phyloP scores from a whole-genome alignment of 1,140 invertebrate species.

The Argopecten irradians region DNA sequence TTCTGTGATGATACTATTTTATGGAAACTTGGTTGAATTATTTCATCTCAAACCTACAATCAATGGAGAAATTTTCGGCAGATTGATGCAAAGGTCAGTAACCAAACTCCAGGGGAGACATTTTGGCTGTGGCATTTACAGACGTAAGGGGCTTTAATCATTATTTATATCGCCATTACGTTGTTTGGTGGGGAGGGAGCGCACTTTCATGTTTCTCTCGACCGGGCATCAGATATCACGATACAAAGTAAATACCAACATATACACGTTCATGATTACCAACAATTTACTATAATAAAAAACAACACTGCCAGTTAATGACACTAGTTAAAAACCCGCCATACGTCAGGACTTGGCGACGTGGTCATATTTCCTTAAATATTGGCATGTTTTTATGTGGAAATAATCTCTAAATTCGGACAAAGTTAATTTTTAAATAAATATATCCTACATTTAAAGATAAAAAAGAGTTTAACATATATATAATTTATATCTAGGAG shows the following conservation, averaged over 20 bases:
- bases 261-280: background rate
- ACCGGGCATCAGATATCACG: background rate
- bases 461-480: no score
- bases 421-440: no score
- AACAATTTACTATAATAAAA: conserved; percentile 24
- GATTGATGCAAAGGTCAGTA: background rate
- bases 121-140: background rate
- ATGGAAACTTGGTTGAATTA: conserved; percentile 1
- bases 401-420: no score
- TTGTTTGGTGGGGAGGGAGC: background rate
- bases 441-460: no score
- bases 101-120: background rate
- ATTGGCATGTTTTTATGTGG: background rate
- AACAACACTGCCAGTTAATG: background rate
- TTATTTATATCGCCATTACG: conserved; percentile 12
- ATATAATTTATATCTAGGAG: no score
- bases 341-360: background rate
- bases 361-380: background rate
- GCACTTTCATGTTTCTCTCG: conserved; percentile 12
- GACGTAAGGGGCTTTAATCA: background rate
- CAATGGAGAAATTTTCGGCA: background rate
- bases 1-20: background rate
- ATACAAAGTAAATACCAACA: background rate
- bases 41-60: background rate
- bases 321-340: background rate